Base-by-base conservation (phyloP, 1,140 invertebrate genomes). In the Dendrolimus kikuchii region DNA sequence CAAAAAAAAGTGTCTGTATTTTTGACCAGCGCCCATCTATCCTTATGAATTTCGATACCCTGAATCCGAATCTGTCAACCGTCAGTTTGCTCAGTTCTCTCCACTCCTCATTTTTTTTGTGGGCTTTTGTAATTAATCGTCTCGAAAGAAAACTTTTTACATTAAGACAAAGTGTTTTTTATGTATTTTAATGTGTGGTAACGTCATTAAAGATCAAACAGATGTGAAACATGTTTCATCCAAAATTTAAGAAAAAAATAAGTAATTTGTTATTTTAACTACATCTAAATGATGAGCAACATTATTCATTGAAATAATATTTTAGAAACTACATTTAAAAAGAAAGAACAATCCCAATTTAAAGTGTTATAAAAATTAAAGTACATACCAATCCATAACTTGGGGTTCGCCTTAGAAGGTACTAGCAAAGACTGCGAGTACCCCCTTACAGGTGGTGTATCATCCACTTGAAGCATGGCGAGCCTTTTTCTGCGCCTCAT, bases 331-430 rank as follows among this genome's bases (percentile, higher is more conserved):
- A 23, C 23, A 23, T 23, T 23, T 23, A 23, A 23, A 23, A 23
- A 23, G 23, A 23, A 23, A 2, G 3, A 23, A 23, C 23, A 6
- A n/a, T 45, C 23, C n/a, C 23, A 23, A 8, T 47, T 10, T 4
- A 6, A 47, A 47, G 46, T 37, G 8, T 47, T 4, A 23, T 23
- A 43, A 39, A 45, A 38, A 55, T 38, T 53, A 66, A 59, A 53
- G 23, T 54, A 68, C 81, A 66, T 66, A 86, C 94, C 94, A 65
- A 95, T 92, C 92, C 93, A 95, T 49, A 95, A 74, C 62, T 91
- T 90, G 23, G 93, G 92, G 82, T 94, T 92, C 6, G 93, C 92
- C 69, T 93, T 92, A 57, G 94, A 89, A 60, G 91, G 90, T 46
- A 91, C 90, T 38, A 92, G 89, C 49, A 93, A 90, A 40, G 88